Conservation (phyloP, 2,797 vertebrate genomes). For the Anableps anableps region DNA sequence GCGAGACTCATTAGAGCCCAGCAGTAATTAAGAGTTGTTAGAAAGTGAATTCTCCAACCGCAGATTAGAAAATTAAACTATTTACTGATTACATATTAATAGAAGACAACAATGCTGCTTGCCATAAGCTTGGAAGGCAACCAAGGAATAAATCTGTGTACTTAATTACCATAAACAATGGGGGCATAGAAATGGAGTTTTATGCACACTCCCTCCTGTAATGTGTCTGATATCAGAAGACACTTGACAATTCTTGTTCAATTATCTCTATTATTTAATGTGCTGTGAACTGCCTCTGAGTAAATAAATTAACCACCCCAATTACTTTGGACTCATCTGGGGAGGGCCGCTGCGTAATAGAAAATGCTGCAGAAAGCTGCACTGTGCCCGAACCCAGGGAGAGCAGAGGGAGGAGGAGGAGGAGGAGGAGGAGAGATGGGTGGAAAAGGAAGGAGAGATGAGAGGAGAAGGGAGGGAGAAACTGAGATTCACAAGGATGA, state of each 20-base stretch:
- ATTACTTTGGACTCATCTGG: conserved; percentile 99
- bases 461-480: conserved; percentile 32
- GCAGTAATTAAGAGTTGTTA: conserved; percentile 99
- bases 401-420: conserved; percentile 4
- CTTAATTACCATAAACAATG: conserved; percentile 99
- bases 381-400: conserved; percentile 84
- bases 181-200: conserved; percentile 99
- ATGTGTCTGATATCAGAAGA: conserved; percentile 99
- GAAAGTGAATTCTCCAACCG: conserved; percentile 99
- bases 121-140: conserved; percentile 99
- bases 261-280: conserved; percentile 99
- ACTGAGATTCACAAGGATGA: conserved; percentile 57
- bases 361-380: conserved; percentile 92
- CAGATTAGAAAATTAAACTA: conserved; percentile 99
- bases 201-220: conserved; percentile 99
- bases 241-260: conserved; percentile 99
- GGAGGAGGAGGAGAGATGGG: neutral
- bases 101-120: conserved; percentile 99
- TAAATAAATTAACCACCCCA: conserved; percentile 99
- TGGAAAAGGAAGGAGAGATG: too few species aligned
- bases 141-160: conserved; percentile 97
- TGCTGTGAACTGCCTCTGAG: conserved; percentile 99
- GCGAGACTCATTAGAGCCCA: conserved; percentile 99
- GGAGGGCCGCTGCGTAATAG: conserved; percentile 89
- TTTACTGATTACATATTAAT: conserved; percentile 99